Conservation (phyloP, 2,797 vertebrate genomes). For the Schizopygopsis pylzovi region DNA sequence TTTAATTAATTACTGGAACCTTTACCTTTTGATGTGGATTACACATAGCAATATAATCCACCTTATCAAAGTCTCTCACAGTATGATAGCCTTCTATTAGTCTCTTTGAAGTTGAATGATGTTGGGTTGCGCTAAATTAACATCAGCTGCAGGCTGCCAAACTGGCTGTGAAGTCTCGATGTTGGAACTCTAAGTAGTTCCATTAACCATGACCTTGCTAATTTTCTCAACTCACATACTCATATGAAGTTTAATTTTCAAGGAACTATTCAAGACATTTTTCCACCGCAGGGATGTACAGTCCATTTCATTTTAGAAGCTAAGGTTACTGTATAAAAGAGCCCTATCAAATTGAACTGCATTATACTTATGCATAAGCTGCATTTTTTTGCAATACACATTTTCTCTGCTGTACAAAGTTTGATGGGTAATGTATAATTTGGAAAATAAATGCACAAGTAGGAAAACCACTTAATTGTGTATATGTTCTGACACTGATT, state of each 20-base stretch:
- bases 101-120: conserved; percentile 65
- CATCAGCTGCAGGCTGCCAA: conserved; percentile 60
- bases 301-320: conserved; percentile 50
- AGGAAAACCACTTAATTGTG: not conserved
- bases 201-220: conserved; percentile 65
- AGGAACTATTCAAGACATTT: conserved; percentile 50
- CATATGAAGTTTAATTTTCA: conserved; percentile 59
- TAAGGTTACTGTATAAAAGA: conserved; percentile 31
- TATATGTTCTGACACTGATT: conserved; percentile 21
- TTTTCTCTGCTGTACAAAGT: conserved; percentile 15
- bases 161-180: conserved; percentile 58
- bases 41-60: conserved; percentile 56
- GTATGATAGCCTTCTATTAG: conserved; percentile 62
- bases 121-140: conserved; percentile 61
- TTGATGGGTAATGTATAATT: conserved; percentile 11
- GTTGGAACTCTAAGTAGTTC: conserved; percentile 57
- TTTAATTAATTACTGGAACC: conserved; percentile 60
- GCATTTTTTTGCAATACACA: not conserved
- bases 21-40: conserved; percentile 67
- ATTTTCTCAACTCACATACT: conserved; percentile 60
- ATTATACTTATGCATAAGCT: not conserved
- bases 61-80: conserved; percentile 60
- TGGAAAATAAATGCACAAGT: conserved; percentile 23
- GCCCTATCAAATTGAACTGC: not conserved
- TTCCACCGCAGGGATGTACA: conserved; percentile 42